Base-by-base conservation (phyloP, 1,140 invertebrate species). In the Tetramorium parvispinum region DNA sequence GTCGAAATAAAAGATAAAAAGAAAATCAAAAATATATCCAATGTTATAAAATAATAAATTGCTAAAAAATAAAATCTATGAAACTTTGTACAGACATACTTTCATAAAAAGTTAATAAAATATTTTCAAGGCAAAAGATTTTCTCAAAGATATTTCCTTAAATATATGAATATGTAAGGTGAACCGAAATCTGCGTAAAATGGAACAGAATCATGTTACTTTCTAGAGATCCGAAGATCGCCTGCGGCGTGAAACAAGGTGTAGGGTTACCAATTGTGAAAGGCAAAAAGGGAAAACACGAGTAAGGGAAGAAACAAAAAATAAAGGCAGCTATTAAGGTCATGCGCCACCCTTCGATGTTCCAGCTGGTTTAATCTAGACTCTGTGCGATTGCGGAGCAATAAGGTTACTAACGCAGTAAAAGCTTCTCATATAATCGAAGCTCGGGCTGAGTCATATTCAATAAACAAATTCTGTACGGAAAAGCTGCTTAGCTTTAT, bases 261-360 rank as follows among this genome's bases (percentile, higher is more conserved):
- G 49, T 81, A 68, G 8, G 53, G 49, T 81, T 81, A 70, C 46
- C 61, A 81, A 43, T 68, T 81, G 32, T 40, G 49, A 55, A 68
- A 81, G 49, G 63, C 32, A 55, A 55, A 27, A 65, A 59, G 53
- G n/a, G 13, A 32, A 49, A 78, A 46, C 32, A 32, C 57, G 21
- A 63, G 24, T 5, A n/a, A 27, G 49, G 16, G 2, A 24, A 63
- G 11, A 10, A 78, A 65, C 73, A 37, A 77, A 77, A 63, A 77
- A 61, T 46, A 32, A 32, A 78, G 11, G 18, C 43, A 7, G 16
- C 40, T 49, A 68, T 55, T 81, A 81, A 81, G 63, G n/a, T 32
- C 77, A 13, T 46, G 21, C 21, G 46, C 43, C 59, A 78, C 40
- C 43, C 59, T 78, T 32, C 55, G 11, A 43, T 46, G 63, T 81